These are phyloP conservation scores for Eupithecia centaureata DNA, from an alignment of 2,888 invertebrate genomes.

Conservation along the genomic window DNA sequence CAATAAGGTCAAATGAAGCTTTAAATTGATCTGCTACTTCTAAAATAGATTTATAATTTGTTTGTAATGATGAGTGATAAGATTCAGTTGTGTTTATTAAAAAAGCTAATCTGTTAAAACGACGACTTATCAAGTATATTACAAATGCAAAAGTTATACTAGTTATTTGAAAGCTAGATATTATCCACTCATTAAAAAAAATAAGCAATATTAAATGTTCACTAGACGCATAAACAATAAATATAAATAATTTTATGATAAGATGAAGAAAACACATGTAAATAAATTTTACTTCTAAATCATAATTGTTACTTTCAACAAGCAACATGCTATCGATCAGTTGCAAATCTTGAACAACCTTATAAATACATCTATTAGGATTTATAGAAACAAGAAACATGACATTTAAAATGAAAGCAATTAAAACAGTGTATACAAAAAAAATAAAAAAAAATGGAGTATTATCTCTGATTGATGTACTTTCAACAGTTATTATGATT, in stretches of 20 bases:
- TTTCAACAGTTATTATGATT: neutral
- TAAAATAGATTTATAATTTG: neutral
- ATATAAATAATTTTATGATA: neutral
- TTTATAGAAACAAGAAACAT: neutral
- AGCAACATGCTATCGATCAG: neutral
- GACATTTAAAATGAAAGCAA: neutral
- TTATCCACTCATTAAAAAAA: neutral
- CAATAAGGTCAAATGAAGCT: neutral
- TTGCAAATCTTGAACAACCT: neutral
- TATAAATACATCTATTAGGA: neutral
- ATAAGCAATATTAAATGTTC: neutral
- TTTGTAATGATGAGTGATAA: neutral
- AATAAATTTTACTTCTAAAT: neutral
- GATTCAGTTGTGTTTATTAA: neutral
- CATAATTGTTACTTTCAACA: neutral
- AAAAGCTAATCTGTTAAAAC: neutral
- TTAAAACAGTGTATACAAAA: neutral
- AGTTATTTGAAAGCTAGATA: neutral
- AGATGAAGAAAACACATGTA: neutral
- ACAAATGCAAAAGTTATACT: neutral
- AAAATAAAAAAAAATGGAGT: fast-evolving
- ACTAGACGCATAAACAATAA: neutral
- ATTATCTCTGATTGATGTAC: neutral
- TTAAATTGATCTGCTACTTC: neutral
- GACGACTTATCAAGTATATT: neutral